These are phyloP conservation scores for Characodon lateralis DNA, from an alignment of 2,797 vertebrate species.

Conservation along the genomic window DNA sequence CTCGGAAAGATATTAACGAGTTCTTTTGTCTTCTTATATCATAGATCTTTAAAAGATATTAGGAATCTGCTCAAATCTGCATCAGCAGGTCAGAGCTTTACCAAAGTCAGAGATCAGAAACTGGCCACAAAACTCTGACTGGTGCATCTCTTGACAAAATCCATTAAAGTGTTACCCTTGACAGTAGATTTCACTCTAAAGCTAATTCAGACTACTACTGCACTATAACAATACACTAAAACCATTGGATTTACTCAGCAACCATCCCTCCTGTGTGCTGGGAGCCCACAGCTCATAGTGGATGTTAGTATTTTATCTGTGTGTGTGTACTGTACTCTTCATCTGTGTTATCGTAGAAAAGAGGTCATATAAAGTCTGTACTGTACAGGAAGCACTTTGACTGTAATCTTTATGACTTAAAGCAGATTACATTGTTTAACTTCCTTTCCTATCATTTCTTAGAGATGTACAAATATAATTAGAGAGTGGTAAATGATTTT, in stretches of 20 bases:
- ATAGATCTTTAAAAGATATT: neutral
- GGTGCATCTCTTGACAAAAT: conserved; percentile 30
- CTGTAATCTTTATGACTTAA: conserved; percentile 64
- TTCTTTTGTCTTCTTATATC: neutral
- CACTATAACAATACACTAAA: conserved; percentile 23
- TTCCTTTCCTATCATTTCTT: conserved; percentile 30
- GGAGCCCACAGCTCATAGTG: conserved; percentile 45
- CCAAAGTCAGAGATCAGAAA: neutral
- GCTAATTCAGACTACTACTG: conserved; percentile 33
- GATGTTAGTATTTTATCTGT: conserved; percentile 47
- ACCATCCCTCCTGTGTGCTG: conserved; percentile 29
- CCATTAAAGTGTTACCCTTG: conserved; percentile 55
- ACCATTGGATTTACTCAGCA: neutral
- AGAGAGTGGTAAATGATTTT: conserved; percentile 65
- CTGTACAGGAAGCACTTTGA: conserved; percentile 80
- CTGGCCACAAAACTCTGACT: neutral
- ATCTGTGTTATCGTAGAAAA: conserved; percentile 42
- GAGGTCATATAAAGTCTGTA: conserved; percentile 77
- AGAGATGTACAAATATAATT: conserved; percentile 61
- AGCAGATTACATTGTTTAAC: conserved; percentile 38
- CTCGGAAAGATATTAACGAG: neutral
- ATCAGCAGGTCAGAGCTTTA: neutral
- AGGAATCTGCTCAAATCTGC: neutral
- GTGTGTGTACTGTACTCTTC: conserved; percentile 41
- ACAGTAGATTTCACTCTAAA: conserved; percentile 21